phyloP scores from a whole-genome alignment of 2,113 vertebrate genomes.

The Trachemys scripta region DNA sequence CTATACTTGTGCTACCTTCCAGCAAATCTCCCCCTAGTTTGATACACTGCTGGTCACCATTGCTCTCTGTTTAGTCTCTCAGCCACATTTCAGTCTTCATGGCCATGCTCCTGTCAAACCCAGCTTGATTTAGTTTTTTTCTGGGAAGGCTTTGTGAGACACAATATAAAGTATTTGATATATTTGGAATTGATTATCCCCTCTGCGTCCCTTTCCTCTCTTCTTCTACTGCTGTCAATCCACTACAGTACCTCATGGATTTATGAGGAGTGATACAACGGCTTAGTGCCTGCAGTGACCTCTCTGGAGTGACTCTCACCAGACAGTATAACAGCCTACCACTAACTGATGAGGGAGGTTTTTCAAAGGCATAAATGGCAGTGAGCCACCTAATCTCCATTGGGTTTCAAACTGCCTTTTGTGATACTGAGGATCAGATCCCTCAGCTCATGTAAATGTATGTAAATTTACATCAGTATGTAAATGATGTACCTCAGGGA shows the following conservation, averaged over 20 bases:
- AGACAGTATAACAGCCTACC: not conserved
- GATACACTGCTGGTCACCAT: not conserved
- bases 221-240: not conserved
- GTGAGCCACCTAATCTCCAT: accelerated
- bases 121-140: not conserved
- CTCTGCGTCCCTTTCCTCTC: not conserved
- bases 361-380: not conserved
- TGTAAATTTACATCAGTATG: too few relatives aligned
- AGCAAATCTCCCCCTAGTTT: too few relatives aligned
- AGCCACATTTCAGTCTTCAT: not conserved
- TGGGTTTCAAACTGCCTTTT: not conserved
- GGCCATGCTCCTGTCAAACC: not conserved
- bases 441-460: too few relatives aligned
- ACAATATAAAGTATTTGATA: not conserved
- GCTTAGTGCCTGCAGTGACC: not conserved
- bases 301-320: not conserved
- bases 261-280: accelerated
- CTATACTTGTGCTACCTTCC: too few relatives aligned
- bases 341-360: not conserved
- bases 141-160: accelerated
- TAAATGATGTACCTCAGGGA: too few relatives aligned
- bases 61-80: accelerated
- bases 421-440: not conserved
- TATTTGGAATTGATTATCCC: not conserved
- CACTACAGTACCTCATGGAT: accelerated